Evolutionary conservation across 2,797 vertebrate genomes (phyloP).

Genomic region (Ciconia nigra): DNA sequence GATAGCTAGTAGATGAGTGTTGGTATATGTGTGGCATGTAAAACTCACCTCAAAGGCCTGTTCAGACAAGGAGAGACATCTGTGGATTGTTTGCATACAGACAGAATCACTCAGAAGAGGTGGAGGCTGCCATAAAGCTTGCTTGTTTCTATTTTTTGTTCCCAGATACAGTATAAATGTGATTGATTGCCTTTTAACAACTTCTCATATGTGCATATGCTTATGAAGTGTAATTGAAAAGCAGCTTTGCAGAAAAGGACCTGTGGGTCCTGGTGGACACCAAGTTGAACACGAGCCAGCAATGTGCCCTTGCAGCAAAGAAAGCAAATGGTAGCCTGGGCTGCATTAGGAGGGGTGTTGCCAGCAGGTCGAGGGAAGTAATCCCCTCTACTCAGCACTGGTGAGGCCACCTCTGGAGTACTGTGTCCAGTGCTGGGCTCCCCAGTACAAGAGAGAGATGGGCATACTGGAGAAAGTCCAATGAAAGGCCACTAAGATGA

Average conservation of each 20-base stretch:
- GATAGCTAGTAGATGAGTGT: background rate
- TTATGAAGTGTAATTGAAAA: background rate
- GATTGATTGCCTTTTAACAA: background rate
- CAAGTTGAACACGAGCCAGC: rapidly evolving
- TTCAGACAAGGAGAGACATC: background rate
- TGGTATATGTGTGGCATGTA: background rate
- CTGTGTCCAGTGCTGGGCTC: background rate
- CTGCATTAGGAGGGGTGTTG: background rate
- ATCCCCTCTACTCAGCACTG: background rate
- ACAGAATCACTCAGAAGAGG: background rate
- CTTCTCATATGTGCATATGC: background rate
- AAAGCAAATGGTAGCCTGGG: background rate
- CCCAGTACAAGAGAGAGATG: background rate
- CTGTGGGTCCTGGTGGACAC: background rate
- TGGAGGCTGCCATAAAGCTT: background rate
- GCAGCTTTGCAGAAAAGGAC: background rate
- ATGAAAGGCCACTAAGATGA: background rate
- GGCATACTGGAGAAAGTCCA: background rate
- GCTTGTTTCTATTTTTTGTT: background rate
- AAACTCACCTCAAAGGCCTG: background rate
- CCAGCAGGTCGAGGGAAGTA: rapidly evolving
- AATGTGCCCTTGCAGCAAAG: background rate
- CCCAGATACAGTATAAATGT: background rate
- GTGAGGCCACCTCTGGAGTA: background rate
- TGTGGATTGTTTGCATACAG: background rate